These are phyloP conservation scores for Anadara kagoshimensis DNA, from an alignment of 1,140 invertebrate genomes.

Conservation along the genomic window DNA sequence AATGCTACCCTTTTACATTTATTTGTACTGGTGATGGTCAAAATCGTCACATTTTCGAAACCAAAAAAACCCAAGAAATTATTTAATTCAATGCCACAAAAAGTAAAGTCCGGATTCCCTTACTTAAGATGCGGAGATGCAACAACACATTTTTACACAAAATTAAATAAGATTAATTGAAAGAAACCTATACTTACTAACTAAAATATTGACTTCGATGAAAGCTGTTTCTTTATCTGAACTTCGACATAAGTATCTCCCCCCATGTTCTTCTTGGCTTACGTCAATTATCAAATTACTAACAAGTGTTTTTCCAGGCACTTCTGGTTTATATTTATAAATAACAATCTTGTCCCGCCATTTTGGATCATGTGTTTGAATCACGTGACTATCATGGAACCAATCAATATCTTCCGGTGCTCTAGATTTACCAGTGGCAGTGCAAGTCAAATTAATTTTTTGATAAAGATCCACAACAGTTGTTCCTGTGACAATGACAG, in stretches of 20 bases:
- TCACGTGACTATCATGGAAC: constrained; percentile 50
- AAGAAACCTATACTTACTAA: neutral
- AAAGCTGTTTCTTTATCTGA: constrained; percentile 1
- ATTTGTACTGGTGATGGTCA: too few relatives aligned
- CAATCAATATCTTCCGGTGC: constrained; percentile 52
- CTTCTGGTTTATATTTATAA: constrained; percentile 2
- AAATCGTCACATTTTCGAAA: too few relatives aligned
- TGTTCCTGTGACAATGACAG: constrained; percentile 34
- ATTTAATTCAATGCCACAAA: too few relatives aligned
- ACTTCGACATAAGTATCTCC: constrained; percentile 12
- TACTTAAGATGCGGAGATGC: too few relatives aligned
- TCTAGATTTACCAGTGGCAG: constrained; percentile 41
- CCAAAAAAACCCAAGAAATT: too few relatives aligned
- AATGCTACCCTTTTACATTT: too few relatives aligned
- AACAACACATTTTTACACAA: too few relatives aligned
- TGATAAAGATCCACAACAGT: constrained; percentile 36
- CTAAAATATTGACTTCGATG: constrained; percentile 4
- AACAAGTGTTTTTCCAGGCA: constrained; percentile 9
- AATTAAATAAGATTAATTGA: too few relatives aligned
- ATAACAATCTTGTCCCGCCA: neutral
- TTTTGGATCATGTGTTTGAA: constrained; percentile 24
- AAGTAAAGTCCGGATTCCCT: too few relatives aligned
- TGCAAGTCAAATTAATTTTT: constrained; percentile 45
- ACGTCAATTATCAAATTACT: constrained; percentile 3
- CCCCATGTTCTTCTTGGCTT: constrained; percentile 7